phyloP scores from a whole-genome alignment of 2,797 vertebrate species.

The Alectoris magna region DNA sequence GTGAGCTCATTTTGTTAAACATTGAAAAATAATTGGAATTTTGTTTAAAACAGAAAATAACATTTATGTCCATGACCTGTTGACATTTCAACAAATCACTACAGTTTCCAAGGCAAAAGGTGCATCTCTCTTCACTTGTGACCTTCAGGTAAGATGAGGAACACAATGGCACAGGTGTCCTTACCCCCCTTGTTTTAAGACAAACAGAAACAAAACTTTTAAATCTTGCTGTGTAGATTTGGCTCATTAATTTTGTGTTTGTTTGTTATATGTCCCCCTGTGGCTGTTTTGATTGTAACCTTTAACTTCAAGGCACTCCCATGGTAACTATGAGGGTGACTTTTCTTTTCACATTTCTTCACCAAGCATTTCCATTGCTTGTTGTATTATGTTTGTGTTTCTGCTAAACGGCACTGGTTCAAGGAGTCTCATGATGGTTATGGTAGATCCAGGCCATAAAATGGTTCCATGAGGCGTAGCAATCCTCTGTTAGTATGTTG shows the following conservation, averaged over 20 bases:
- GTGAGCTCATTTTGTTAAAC: background rate
- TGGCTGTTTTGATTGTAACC: background rate
- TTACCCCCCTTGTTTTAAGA: background rate
- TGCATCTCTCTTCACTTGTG: constrained; percentile 94
- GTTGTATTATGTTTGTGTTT: background rate
- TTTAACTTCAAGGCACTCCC: background rate
- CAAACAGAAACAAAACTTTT: background rate
- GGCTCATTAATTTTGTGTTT: background rate
- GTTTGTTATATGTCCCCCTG: background rate
- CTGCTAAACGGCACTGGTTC: background rate
- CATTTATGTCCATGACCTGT: constrained; percentile 96
- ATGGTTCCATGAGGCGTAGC: background rate
- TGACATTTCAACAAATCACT: constrained; percentile 99
- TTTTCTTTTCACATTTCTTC: background rate
- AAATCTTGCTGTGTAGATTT: background rate
- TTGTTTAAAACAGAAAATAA: constrained; percentile 90
- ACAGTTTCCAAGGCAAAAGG: constrained; percentile 94
- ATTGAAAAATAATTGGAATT: constrained; percentile 33
- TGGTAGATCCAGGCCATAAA: background rate
- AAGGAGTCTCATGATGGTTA: background rate
- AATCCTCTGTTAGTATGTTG: background rate
- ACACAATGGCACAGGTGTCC: background rate
- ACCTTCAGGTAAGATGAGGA: constrained; percentile 87
- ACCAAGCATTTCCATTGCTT: background rate
- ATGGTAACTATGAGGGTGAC: background rate